phyloP scores from a whole-genome alignment of 2,797 vertebrate genomes.

The Cossypha heuglini region DNA sequence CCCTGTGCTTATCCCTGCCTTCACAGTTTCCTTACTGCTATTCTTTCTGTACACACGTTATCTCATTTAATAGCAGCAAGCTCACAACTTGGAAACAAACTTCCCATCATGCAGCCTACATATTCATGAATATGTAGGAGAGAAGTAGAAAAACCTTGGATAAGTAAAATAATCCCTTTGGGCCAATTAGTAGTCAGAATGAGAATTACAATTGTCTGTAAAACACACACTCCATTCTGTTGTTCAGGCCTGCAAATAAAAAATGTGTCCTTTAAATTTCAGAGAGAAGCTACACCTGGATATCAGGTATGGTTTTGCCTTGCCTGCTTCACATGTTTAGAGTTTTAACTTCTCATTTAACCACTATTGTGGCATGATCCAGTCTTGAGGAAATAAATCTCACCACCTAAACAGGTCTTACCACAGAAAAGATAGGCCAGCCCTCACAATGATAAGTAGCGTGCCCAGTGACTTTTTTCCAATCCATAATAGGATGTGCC shows the following conservation, averaged over 20 bases:
- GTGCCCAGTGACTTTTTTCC: neutral
- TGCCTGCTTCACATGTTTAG: neutral
- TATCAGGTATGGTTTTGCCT: neutral
- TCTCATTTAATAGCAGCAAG: neutral
- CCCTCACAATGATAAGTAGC: neutral
- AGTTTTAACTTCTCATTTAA: neutral
- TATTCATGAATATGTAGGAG: neutral
- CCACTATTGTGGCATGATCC: neutral
- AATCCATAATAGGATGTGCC: neutral
- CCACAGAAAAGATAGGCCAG: neutral
- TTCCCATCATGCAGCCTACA: neutral
- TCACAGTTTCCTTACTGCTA: neutral
- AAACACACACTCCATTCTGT: neutral
- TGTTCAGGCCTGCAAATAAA: neutral
- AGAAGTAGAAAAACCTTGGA: neutral
- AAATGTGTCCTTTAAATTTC: neutral
- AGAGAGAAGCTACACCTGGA: neutral
- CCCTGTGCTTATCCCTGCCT: neutral
- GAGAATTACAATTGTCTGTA: neutral
- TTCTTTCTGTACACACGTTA: neutral
- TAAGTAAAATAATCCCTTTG: neutral
- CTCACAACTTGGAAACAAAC: neutral
- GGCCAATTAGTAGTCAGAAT: neutral
- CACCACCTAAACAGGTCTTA: neutral
- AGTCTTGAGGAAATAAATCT: neutral